Base-by-base conservation (phyloP, 2,797 vertebrate species). In the Coreius guichenoti region DNA sequence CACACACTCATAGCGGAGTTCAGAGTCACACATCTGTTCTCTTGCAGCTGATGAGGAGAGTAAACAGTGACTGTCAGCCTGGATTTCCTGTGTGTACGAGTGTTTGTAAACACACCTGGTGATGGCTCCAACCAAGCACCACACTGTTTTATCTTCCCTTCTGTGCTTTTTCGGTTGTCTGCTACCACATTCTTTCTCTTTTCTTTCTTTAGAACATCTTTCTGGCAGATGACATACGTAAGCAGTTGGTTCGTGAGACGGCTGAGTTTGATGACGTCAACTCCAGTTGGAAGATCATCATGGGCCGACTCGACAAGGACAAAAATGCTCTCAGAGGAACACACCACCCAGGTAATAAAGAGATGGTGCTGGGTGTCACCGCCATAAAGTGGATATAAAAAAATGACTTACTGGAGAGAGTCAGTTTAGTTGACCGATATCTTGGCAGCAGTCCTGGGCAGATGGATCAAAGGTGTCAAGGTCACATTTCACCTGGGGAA, bases 151-250 rank as follows among this genome's bases (percentile, higher is more conserved):
- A 73, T 88, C 69, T 80, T 67, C 56, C 81, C 72, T 74, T 86
- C 77, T 86, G 69, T 72, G 26, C 47, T 29, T 81, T 49, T 49
- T 72, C n/a, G 49, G 84, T 88, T n/a, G 0, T 26, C 69, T 54
- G 12, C 58, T 36, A 75, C 29, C 29, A 26, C 31, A 61, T 63
- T 81, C 26, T 54, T 82, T 26, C 54, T 47, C 39, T 67, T n/a
- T 36, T 19, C 61, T 65, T 63, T 51, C 45, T 81, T 85, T 89
- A 96, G 94, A 96, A 97, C 87, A 97, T 98, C 89, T 98, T 98
- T 88, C 91, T 96, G 84, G 96, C 96, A 26, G 96, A 97, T 75
- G 97, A 98, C 91, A 97, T 97, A 89, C 94, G 95, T 43, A 96
- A 96, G 88, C 97, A 97, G 91, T 92, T 98, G 73, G 96, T 96